Conservation (phyloP, 2,113 vertebrate species). For the Labeo catla region DNA sequence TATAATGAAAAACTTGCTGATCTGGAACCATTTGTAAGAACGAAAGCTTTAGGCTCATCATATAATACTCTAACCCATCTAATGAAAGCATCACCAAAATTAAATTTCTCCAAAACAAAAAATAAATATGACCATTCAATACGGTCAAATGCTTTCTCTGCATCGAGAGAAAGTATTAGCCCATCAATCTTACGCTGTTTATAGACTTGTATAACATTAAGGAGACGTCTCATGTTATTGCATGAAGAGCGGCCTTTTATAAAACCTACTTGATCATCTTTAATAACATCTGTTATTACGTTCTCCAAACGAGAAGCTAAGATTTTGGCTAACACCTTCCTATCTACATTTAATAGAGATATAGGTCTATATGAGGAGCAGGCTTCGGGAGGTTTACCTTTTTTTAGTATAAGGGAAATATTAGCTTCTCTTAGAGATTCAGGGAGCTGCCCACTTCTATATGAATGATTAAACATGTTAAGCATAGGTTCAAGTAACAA, state of each 20-base stretch:
- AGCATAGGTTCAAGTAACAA: background rate
- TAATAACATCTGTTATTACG: background rate
- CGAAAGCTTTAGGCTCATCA: background rate
- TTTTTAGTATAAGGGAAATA: background rate
- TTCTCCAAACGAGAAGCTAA: background rate
- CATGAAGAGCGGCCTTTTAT: background rate
- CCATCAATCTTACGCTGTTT: background rate
- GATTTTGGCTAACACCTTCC: background rate
- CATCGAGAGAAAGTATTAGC: too few relatives aligned
- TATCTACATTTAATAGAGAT: background rate
- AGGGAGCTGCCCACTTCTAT: background rate
- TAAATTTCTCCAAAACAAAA: background rate
- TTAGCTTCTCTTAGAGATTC: background rate
- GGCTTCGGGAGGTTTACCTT: background rate
- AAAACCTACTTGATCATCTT: background rate
- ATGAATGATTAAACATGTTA: background rate
- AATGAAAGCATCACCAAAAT: background rate
- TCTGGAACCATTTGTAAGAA: background rate
- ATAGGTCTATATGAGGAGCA: background rate
- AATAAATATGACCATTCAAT: background rate
- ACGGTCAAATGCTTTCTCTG: too few relatives aligned
- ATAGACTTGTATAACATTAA: background rate
- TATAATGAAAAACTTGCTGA: background rate
- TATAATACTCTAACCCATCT: background rate
- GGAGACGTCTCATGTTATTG: background rate